Conservation (phyloP, 2,113 vertebrate genomes). For the Origma solitaria region DNA sequence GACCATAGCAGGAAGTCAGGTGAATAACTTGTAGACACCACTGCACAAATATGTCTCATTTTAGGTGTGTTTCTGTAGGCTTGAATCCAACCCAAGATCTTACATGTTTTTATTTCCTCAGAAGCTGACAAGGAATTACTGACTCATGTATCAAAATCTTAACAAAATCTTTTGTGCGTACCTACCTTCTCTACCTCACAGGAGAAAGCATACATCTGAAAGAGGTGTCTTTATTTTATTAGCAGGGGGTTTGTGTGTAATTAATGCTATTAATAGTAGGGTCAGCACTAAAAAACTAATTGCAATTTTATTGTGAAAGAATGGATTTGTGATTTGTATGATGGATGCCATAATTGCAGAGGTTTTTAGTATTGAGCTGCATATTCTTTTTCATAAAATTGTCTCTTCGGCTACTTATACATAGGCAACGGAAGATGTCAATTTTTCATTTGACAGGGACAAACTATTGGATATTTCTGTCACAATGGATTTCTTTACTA, state of each 20-base stretch:
- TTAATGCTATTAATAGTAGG: not conserved
- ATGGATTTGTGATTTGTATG: not conserved
- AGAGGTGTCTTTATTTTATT: not conserved
- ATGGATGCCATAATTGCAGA: not conserved
- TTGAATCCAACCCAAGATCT: not conserved
- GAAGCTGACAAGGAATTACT: not conserved
- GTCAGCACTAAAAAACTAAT: not conserved
- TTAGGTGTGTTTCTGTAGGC: not conserved
- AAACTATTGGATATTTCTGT: not conserved
- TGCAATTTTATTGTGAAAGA: not conserved
- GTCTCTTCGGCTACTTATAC: not conserved
- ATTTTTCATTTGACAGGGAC: not conserved
- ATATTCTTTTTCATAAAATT: not conserved
- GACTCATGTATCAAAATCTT: not conserved
- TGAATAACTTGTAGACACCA: not conserved
- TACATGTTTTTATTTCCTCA: not conserved
- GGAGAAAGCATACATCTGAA: not conserved
- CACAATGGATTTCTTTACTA: not conserved
- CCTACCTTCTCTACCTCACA: not conserved
- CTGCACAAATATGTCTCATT: not conserved
- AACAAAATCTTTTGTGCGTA: not conserved
- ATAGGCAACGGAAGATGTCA: not conserved
- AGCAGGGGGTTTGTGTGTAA: fast-evolving
- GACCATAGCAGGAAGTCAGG: not conserved
- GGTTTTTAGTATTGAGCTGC: fast-evolving